Conservation (phyloP, 2,888 invertebrate genomes). For the Mellilla xanthometata region DNA sequence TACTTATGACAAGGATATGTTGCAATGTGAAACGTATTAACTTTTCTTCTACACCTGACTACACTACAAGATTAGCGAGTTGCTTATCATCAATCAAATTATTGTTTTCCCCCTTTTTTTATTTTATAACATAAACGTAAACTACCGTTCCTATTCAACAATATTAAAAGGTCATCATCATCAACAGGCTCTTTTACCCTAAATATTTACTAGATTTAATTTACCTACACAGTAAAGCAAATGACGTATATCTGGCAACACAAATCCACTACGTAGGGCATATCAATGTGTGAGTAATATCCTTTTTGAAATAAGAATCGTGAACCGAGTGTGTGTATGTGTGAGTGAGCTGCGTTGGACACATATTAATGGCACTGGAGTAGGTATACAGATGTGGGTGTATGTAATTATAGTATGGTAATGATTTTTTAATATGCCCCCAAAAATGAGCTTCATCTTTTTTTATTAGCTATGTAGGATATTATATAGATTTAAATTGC, state of each 20-base stretch:
- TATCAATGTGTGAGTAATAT: slow-evolving; percentile 46
- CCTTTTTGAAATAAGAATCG: slow-evolving; percentile 44
- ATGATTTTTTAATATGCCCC: slow-evolving; percentile 78
- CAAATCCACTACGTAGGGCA: slow-evolving; percentile 36
- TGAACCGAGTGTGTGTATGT: slow-evolving; percentile 33
- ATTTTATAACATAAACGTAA: too few species aligned
- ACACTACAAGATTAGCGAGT: too few species aligned
- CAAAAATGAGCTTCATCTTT: slow-evolving; percentile 40
- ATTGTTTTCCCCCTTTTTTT: too few species aligned
- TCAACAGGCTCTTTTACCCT: too few species aligned
- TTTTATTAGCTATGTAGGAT: not conserved
- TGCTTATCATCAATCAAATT: too few species aligned
- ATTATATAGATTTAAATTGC: too few species aligned
- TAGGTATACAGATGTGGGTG: slow-evolving; percentile 60
- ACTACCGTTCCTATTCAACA: too few species aligned
- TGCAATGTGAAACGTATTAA: too few species aligned
- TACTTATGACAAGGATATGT: too few species aligned
- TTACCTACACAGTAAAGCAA: slow-evolving; percentile 13
- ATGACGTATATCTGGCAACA: slow-evolving; percentile 47
- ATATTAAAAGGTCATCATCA: too few species aligned
- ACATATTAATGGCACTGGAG: slow-evolving; percentile 73
- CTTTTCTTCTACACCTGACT: too few species aligned
- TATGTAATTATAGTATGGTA: slow-evolving; percentile 74
- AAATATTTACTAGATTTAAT: not conserved
- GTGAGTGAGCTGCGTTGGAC: slow-evolving; percentile 59